Conservation (phyloP, 2,888 invertebrate species). For the Drosophila mayaguana region DNA sequence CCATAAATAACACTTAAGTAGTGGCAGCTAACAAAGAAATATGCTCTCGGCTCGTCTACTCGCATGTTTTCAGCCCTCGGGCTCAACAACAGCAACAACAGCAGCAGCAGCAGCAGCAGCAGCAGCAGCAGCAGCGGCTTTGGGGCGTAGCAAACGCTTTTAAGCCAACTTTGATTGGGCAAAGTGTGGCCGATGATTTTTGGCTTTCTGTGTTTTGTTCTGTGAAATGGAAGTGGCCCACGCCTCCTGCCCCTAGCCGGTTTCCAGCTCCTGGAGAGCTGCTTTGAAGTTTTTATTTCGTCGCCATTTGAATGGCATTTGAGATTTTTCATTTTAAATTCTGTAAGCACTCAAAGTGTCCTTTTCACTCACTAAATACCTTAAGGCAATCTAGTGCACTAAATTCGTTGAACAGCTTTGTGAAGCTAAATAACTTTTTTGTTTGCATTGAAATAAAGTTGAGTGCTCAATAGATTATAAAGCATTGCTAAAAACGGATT, state of each 20-base stretch:
- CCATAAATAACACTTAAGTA: conserved; percentile 66
- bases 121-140: conserved; percentile 6
- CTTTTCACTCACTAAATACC: conserved; percentile 28
- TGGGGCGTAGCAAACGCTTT: conserved; percentile 14
- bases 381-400: conserved; percentile 22
- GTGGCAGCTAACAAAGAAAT: conserved; percentile 60
- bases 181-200: conserved; percentile 48
- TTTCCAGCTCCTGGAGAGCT: background rate
- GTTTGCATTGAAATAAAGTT: background rate
- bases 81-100: background rate
- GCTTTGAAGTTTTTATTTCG: conserved; percentile 51
- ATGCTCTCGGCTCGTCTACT: conserved; percentile 33
- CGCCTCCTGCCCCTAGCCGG: background rate
- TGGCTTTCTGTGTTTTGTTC: conserved; percentile 31
- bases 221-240: conserved; percentile 24
- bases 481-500: too few relatives aligned
- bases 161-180: conserved; percentile 46
- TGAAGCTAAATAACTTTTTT: background rate
- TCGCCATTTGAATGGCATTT: conserved; percentile 36
- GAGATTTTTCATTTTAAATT: conserved; percentile 11
- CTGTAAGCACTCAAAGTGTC: conserved; percentile 21
- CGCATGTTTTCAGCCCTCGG: conserved; percentile 5
- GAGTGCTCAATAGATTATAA: background rate
- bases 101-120: conserved; percentile 1
- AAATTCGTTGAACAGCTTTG: conserved; percentile 3